These are phyloP conservation scores for Gymnopithys bicolor DNA, from an alignment of 2,797 vertebrate genomes.

Conservation along the genomic window DNA sequence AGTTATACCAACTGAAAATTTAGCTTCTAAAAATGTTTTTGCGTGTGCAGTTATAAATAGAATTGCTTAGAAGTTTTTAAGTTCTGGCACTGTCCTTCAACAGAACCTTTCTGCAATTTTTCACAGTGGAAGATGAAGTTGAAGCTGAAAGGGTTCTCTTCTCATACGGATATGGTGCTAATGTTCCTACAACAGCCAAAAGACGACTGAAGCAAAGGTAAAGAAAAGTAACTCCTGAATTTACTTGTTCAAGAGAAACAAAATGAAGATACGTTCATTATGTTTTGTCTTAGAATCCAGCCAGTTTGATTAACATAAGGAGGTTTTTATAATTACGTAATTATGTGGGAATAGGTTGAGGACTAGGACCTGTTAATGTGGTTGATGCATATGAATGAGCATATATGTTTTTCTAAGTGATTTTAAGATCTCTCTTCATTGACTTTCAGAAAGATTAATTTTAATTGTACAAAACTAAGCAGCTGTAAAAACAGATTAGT, in stretches of 20 bases:
- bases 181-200: constrained; percentile 95
- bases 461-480: not conserved
- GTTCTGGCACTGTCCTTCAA: constrained; percentile 10
- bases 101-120: not conserved
- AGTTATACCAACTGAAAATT: not conserved
- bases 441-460: not conserved
- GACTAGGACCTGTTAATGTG: not conserved
- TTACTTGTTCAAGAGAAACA: not conserved
- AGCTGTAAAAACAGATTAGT: not conserved
- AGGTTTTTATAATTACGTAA: constrained; percentile 12
- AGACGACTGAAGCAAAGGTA: constrained; percentile 96
- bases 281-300: constrained; percentile 26
- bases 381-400: not conserved
- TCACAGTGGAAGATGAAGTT: constrained; percentile 91
- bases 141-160: constrained; percentile 96
- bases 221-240: not conserved
- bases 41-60: not conserved
- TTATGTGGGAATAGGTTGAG: not conserved
- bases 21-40: not conserved
- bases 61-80: not conserved
- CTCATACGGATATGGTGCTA: constrained; percentile 96
- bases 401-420: not conserved
- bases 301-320: not conserved
- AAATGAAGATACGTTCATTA: not conserved
- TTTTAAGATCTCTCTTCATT: not conserved